These are phyloP conservation scores for Tauraco hartlaubi DNA, from an alignment of 2,797 vertebrate genomes.

Conservation along the genomic window DNA sequence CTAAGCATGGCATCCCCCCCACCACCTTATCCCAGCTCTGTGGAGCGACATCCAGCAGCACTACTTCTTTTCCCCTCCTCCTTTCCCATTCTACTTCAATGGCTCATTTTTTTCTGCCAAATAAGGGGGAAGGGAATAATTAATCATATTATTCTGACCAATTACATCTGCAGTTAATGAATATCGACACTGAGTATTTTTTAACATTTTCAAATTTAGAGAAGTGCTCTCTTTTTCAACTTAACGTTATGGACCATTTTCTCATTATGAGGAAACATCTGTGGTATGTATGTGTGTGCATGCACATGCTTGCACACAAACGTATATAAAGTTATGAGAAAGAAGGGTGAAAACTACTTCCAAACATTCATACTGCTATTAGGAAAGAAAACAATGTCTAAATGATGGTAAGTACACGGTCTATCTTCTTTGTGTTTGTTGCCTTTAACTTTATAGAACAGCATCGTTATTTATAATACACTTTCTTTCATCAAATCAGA, in stretches of 20 bases:
- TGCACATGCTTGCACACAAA: accelerated
- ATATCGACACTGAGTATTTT: not conserved
- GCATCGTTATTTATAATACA: constrained; percentile 17
- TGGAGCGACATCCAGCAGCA: not conserved
- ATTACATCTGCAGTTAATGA: not conserved
- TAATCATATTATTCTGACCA: not conserved
- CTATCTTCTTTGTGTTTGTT: not conserved
- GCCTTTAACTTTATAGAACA: constrained; percentile 5
- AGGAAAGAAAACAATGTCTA: not conserved
- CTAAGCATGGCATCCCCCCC: not conserved
- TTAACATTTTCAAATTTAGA: not conserved
- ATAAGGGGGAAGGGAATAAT: not conserved
- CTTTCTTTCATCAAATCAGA: constrained; percentile 49
- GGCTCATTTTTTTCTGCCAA: not conserved
- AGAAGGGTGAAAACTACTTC: not conserved
- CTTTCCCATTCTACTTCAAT: not conserved
- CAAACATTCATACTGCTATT: not conserved
- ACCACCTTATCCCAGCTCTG: not conserved
- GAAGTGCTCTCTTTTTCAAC: not conserved
- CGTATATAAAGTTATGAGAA: not conserved
- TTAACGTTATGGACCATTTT: not conserved
- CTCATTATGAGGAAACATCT: not conserved
- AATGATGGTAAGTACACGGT: not conserved
- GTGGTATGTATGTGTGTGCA: not conserved
- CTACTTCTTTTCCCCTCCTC: not conserved